These are phyloP conservation scores for Luffia ferchaultella DNA, from an alignment of 2,888 invertebrate species.

Conservation along the genomic window DNA sequence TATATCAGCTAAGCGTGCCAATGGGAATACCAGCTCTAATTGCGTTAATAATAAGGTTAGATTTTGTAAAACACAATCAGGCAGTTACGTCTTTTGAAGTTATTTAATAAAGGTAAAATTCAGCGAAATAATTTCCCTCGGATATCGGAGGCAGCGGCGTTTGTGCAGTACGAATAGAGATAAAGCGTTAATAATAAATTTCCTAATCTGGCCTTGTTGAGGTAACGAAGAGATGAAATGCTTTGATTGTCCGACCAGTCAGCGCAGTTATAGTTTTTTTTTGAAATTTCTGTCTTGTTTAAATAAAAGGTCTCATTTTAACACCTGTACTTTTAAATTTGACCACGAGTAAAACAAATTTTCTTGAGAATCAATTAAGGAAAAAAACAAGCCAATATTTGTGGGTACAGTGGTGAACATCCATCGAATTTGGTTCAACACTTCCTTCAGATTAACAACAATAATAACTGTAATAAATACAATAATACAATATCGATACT, in stretches of 20 bases:
- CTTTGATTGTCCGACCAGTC: not conserved
- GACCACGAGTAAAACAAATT: too few species aligned
- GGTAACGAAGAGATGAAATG: not conserved
- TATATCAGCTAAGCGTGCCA: too few species aligned
- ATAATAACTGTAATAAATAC: too few species aligned
- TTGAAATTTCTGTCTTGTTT: not conserved
- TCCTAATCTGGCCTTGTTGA: slow-evolving; percentile 1
- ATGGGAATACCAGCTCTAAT: too few species aligned
- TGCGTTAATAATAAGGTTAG: not conserved
- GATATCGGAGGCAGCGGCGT: slow-evolving; percentile 38
- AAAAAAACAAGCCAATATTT: too few species aligned
- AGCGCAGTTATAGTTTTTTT: not conserved
- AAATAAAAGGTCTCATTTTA: too few species aligned
- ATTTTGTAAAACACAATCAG: not conserved
- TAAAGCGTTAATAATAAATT: not conserved
- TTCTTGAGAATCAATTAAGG: too few species aligned
- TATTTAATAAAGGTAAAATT: slow-evolving; percentile 36
- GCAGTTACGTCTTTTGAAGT: not conserved
- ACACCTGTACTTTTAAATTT: too few species aligned
- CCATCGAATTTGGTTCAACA: too few species aligned
- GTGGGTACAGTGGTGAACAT: too few species aligned
- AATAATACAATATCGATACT: too few species aligned
- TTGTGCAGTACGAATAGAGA: slow-evolving; percentile 1
- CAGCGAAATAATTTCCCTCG: slow-evolving; percentile 55
- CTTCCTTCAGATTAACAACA: too few species aligned